A percentile compares a stretch with the other conserved stretches of the same genome.
Conservation (phyloP, 2,797 vertebrate genomes). For the Amphiprion clarkii region DNA sequence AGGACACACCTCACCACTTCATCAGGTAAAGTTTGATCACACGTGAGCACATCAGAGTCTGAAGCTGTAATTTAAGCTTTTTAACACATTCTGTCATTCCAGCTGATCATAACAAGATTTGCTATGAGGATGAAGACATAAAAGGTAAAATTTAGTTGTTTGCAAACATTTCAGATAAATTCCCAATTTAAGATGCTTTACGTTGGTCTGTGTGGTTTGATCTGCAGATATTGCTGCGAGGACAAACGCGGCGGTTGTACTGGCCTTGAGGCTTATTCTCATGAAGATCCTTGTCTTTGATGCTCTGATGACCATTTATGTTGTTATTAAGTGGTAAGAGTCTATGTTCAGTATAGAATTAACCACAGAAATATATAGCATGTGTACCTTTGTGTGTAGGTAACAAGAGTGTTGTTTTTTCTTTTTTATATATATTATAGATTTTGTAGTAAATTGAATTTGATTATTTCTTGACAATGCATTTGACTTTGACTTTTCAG, state of each 20-base stretch:
- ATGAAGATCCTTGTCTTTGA: conserved; percentile 82
- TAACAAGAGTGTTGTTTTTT: not conserved
- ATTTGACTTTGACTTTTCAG: conserved; percentile 62
- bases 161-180: not conserved
- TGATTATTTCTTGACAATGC: not conserved
- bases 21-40: conserved; percentile 48
- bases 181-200: not conserved
- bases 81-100: conserved; percentile 29
- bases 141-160: conserved; percentile 55
- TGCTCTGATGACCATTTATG: conserved; percentile 77
- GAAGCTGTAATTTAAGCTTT: not conserved
- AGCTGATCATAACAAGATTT: conserved; percentile 48
- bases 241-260: conserved; percentile 72
- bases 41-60: not conserved
- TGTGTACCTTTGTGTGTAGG: not conserved
- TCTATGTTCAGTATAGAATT: not conserved
- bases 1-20: conserved; percentile 47
- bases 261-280: conserved; percentile 79
- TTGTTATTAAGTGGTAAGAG: conserved; percentile 83
- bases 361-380: not conserved
- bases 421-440: too few species aligned
- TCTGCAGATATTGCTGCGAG: conserved; percentile 67
- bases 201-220: conserved; percentile 31
- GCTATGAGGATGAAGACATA: conserved; percentile 38
- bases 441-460: too few species aligned